Evolutionary conservation across 1,140 invertebrate species (phyloP), one percentile per base, ranked within the genome.

Genomic region (Venustaconcha ellipsiformis): DNA sequence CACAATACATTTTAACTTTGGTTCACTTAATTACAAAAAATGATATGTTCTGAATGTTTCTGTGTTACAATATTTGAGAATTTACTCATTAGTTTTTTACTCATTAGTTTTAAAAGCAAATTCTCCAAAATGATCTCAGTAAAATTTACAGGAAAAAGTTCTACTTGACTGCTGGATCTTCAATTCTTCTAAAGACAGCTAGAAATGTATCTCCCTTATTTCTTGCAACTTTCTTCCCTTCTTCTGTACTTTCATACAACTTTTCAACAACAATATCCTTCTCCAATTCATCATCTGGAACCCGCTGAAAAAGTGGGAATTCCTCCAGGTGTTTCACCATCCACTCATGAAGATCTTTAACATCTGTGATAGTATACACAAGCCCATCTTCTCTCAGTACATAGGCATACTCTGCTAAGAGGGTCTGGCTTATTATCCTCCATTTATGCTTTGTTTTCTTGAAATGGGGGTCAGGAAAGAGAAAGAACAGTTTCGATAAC

Each of bases 391-490:
- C 93, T 60, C 92, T 92, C 57, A 99, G 90, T 59, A 98, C 93
- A 91, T 97, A 99, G 0, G 98, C 98, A 93, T 99, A 99, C 91
- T 99, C 98, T 20, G 97, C 95, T 58, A 99, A 90, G 20, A 99
- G 90, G 78, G 94, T 95, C 81, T 95, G 93, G 87, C 97, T 99
- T 80, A 99, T 98, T 67, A 99, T 99, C 78, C 99, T 93, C 98
- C 98, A 99, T 91, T 99, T 99, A 87, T 99, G 97, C 91, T 99
- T 99, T 0, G 96, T 94, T 85, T 96, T 98, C 90, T 99, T 99
- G 89, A 99, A 99, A 92, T 99, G 99, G 58, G 99, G 99, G 92
- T 99, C 99, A 55, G 99, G 99, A 90, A 99, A 99, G n/a, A 99
- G 91, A 88, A 99, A 99, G 90, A 99, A 99, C 94, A 99, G 97